These are phyloP conservation scores for Riparia riparia DNA, from an alignment of 2,113 vertebrate genomes.

Conservation along the genomic window DNA sequence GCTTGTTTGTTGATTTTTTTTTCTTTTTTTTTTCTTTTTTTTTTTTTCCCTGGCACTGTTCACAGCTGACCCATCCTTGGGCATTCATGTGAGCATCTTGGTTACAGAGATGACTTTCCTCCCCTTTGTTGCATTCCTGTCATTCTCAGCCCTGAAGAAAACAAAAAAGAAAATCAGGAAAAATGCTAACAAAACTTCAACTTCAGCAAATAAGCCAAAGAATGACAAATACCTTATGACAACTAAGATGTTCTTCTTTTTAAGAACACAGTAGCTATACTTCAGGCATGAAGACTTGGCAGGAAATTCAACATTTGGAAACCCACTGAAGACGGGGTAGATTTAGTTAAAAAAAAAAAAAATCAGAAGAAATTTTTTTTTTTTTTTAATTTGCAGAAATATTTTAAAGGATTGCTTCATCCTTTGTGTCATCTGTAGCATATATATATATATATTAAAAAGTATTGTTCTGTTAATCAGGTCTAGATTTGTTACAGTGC, in stretches of 20 bases:
- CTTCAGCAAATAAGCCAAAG: constrained; percentile 42
- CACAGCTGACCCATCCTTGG: constrained; percentile 20
- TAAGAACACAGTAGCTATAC: not conserved
- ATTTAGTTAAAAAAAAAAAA: not conserved
- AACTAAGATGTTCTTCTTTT: constrained; percentile 29
- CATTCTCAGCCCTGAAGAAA: constrained; percentile 52
- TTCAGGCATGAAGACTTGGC: constrained; percentile 18
- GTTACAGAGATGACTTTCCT: not conserved
- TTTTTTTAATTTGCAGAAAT: not conserved
- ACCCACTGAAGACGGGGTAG: not conserved
- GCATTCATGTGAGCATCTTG: constrained; percentile 29
- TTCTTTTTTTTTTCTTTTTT: too few relatives aligned
- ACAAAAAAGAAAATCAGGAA: not conserved
- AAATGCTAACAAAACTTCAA: constrained; percentile 22
- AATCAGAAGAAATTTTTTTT: too few relatives aligned
- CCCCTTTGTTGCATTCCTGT: constrained; percentile 11
- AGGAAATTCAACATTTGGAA: constrained; percentile 1
- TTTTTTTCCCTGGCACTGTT: not conserved
- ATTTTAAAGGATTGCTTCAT: not conserved
- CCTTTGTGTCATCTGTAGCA: not conserved
- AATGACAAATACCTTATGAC: constrained; percentile 60
- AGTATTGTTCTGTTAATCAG: not conserved
- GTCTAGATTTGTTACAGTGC: not conserved
- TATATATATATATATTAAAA: too few relatives aligned
- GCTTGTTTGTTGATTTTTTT: not conserved